These are phyloP conservation scores for Syngnathus acus DNA, from an alignment of 2,797 vertebrate species.

Conservation along the genomic window DNA sequence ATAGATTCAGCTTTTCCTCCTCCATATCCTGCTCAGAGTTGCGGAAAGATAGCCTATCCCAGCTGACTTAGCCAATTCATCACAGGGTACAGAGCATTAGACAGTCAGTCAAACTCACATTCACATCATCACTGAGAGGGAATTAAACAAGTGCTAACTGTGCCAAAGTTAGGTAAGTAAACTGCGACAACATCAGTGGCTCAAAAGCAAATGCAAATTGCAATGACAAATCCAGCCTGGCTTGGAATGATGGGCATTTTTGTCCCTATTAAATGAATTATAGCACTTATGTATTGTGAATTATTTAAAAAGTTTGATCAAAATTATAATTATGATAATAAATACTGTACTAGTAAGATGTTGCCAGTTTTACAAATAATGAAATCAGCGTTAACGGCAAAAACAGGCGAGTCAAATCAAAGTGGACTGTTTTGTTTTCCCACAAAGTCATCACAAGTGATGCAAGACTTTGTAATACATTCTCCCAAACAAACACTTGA, in stretches of 20 bases:
- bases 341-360: background rate
- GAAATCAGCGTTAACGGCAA: constrained; percentile 25
- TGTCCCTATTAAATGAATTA: background rate
- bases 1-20: no score
- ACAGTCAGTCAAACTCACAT: no score
- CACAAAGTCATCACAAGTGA: constrained; percentile 45
- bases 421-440: constrained; percentile 35
- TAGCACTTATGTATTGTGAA: background rate
- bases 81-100: no score
- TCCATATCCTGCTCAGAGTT: no score
- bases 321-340: background rate
- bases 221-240: background rate
- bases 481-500: constrained; percentile 1
- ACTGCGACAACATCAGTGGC: no score
- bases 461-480: constrained; percentile 48
- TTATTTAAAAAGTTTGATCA: background rate
- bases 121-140: no score
- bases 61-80: no score
- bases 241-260: no score
- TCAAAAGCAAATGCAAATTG: background rate
- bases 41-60: no score
- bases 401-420: constrained; percentile 32
- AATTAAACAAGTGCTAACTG: no score
- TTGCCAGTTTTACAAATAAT: background rate
- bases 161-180: no score